Evolutionary conservation across 2,888 invertebrate genomes (phyloP), one percentile per base, ranked within the genome.

Genomic region (Drosophila pseudotakahashii): DNA sequence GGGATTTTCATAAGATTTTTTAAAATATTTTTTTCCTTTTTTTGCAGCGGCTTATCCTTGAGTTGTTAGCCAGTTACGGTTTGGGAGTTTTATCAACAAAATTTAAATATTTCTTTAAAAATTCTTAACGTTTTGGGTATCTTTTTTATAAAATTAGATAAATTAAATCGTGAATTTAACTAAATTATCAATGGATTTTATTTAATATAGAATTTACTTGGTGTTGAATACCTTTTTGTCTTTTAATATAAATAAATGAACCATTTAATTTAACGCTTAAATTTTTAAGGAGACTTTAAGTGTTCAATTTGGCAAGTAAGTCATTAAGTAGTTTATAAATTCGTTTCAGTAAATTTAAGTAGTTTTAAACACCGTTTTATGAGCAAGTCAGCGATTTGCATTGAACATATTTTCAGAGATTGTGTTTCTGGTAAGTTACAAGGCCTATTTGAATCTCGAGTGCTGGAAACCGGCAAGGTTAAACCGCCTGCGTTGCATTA

Each of bases 1-100:
- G 19, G 52, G 54, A 45, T 48, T 71, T 75, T 73, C 52, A 70
- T 67, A 34, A 16, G 44, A 44, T 83, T 71, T 71, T 64, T 67
- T 78, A 57, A 16, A 69, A 69, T 74, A 81, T 79, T 79, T 64
- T 75, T 72, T 77, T n/a, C n/a, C n/a, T n/a, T 77, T 37, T 76
- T 81, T 79, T 68, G 5, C 13, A 23, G 13, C n/a, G 32, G 59
- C 54, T 79, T 83, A 76, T 77, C 81, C 84, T 72, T 32, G 23
- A 44, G 19, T 47, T 54, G 30, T 7, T 11, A 32, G 32, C 14
- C 14, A 14, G 11, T 26, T 26, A 4, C 30, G n/a, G 30, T 14
- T 30, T 30, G 30, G 30, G n/a, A 6, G 14, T 47, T 47, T 47
- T 14, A 47, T 30, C 32, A 48, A 32, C 2, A 16, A 5, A 47